phyloP scores from a whole-genome alignment of 2,888 invertebrate genomes.

The Gasteruption jaculator region DNA sequence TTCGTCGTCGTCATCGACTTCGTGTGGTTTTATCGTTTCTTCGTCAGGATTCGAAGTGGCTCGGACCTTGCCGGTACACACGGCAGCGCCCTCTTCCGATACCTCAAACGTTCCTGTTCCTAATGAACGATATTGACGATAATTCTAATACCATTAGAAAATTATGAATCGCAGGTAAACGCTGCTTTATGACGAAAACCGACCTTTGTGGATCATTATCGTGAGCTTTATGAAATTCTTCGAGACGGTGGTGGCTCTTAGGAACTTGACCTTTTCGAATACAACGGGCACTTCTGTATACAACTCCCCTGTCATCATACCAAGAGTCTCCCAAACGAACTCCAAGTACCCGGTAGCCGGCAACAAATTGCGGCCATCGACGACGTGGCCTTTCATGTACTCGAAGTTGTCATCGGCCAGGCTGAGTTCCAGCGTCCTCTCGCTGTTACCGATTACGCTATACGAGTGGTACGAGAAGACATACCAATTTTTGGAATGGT shows the following conservation, averaged over 20 bases:
- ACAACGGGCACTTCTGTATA: conserved; percentile 50
- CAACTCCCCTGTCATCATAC: conserved; percentile 42
- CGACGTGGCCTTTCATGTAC: conserved; percentile 54
- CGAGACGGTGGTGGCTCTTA: conserved; percentile 58
- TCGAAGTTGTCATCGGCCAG: conserved; percentile 42
- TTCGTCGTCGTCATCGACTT: conserved; percentile 26
- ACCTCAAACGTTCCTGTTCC: conserved; percentile 54
- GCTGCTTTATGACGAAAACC: too few relatives aligned
- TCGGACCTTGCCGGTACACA: conserved; percentile 67
- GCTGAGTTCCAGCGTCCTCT: conserved; percentile 34
- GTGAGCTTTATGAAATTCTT: conserved; percentile 43
- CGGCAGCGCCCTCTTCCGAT: conserved; percentile 65
- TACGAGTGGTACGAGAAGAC: conserved; percentile 43
- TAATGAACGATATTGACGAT: conserved; percentile 14
- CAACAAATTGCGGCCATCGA: conserved; percentile 59
- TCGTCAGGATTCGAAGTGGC: conserved; percentile 54
- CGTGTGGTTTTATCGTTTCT: conserved; percentile 33
- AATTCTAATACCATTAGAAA: neutral
- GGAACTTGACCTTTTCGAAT: conserved; percentile 53
- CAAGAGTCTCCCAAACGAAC: conserved; percentile 51
- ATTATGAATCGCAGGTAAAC: too few relatives aligned
- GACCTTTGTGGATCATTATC: conserved; percentile 41
- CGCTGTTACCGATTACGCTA: conserved; percentile 30
- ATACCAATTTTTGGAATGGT: conserved; percentile 43
- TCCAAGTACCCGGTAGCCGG: conserved; percentile 59